Base-by-base conservation (phyloP, 2,888 invertebrate species). In the Tenthredo notha region DNA sequence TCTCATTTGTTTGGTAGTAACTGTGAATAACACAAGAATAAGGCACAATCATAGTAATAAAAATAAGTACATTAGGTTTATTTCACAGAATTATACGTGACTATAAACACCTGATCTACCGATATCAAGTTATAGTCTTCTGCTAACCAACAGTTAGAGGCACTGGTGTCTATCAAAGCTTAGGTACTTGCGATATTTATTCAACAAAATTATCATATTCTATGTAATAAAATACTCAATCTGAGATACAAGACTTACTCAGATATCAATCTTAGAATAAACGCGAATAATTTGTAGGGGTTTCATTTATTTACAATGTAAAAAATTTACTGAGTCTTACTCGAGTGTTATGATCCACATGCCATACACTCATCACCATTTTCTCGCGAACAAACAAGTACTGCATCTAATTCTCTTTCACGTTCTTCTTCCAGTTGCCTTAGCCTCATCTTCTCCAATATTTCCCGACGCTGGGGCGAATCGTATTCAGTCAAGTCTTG, bases 341-440 rank as follows among this genome's bases (percentile, higher is more conserved):
- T 9, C 25, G 25, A 82, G 7, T 37, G 85, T 94, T 95, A 98
- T 1, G 97, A 97, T 84, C 98, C 97, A 92, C 98, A 98, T 94
- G 97, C 98, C 88, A 98, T 92, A 91, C 98, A 98, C 15, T 96
- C 97, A 86, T 98, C 98, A 90, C 96, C 97, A 93, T 98, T 98
- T 92, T 97, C 95, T 84, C 98, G 94, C 0, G 98, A 98, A 92
- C 98, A 98, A 18, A 96, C 96, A 94, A 98, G 96, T 65, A 97
- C 96, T 0, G 96, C 96, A 18, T 91, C 90, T 95, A 97, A 95
- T 90, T 96, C 95, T 50, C 94, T 92, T 65, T 94, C 94, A 58
- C 93, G 92, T 15, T 93, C 89, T 70, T 90, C 87, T 85, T 87
- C 25, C 40, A 37, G 54, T 77, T 84, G 12, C 1, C 70, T 33